phyloP scores from a whole-genome alignment of 2,888 invertebrate genomes.

The Pandemis corylana region DNA sequence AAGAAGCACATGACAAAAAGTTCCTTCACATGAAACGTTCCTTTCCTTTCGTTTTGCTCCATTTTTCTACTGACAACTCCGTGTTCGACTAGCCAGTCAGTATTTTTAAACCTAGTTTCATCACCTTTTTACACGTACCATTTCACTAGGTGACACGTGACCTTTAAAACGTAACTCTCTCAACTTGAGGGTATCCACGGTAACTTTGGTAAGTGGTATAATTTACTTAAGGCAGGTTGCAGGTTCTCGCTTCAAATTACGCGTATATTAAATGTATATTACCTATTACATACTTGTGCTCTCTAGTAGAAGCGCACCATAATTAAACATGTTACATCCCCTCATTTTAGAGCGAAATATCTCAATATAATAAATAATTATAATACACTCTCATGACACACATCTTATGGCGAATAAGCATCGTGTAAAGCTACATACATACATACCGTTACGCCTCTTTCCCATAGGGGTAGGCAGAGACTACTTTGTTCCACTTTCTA shows the following conservation, averaged over 20 bases:
- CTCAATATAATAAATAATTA: neutral
- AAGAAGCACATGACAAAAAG: too few relatives aligned
- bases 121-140: too few relatives aligned
- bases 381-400: neutral
- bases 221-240: neutral
- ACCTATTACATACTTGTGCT: neutral
- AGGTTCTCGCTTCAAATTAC: neutral
- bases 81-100: too few relatives aligned
- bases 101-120: too few relatives aligned
- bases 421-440: neutral
- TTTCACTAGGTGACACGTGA: too few relatives aligned
- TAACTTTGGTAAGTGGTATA: neutral
- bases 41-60: too few relatives aligned
- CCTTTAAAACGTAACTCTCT: neutral
- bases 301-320: neutral
- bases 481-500: too few relatives aligned
- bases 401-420: neutral
- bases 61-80: too few relatives aligned
- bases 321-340: slow-evolving; percentile 1
- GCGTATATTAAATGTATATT: neutral
- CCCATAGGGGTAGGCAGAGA: too few relatives aligned
- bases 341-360: neutral
- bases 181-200: neutral
- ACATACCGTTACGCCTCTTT: too few relatives aligned
- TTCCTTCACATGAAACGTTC: too few relatives aligned